Evolutionary conservation across 2,797 vertebrate species (phyloP).

Genomic region (Dryobates pubescens): DNA sequence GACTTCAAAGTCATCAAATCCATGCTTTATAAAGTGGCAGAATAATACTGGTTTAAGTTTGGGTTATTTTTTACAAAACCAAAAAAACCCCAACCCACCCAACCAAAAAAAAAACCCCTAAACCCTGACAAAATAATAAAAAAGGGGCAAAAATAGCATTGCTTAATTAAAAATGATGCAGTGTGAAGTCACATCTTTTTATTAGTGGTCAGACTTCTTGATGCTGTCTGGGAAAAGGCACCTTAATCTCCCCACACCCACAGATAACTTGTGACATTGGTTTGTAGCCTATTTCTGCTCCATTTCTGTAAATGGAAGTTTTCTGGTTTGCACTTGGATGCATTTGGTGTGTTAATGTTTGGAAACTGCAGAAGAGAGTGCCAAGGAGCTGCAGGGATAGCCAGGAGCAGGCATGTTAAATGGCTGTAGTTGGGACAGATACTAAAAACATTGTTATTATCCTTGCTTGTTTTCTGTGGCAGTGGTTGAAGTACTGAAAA

Average conservation of each 20-base stretch:
- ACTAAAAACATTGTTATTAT: not conserved
- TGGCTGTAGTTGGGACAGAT: not conserved
- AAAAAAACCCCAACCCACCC: not conserved
- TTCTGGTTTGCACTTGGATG: rapidly evolving
- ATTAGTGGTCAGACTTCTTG: not conserved
- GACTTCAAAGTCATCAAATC: too few relatives aligned
- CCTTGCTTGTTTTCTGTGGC: not conserved
- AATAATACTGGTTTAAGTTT: not conserved
- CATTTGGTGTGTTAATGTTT: not conserved
- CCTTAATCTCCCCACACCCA: not conserved
- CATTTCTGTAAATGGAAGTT: not conserved
- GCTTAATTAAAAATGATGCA: not conserved
- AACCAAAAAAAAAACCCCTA: too few relatives aligned
- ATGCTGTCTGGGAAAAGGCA: not conserved
- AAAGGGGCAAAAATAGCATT: not conserved
- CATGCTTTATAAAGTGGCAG: not conserved
- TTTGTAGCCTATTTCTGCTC: not conserved
- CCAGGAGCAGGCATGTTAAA: not conserved
- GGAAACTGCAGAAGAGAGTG: not conserved
- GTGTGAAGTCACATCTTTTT: not conserved
- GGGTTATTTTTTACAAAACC: not conserved
- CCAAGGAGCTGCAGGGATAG: not conserved
- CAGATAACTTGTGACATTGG: not conserved
- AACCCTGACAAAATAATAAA: not conserved
- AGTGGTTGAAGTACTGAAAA: not conserved